Evolutionary conservation across 2,113 vertebrate genomes (phyloP).

Genomic region (Monarcha castaneiventris): DNA sequence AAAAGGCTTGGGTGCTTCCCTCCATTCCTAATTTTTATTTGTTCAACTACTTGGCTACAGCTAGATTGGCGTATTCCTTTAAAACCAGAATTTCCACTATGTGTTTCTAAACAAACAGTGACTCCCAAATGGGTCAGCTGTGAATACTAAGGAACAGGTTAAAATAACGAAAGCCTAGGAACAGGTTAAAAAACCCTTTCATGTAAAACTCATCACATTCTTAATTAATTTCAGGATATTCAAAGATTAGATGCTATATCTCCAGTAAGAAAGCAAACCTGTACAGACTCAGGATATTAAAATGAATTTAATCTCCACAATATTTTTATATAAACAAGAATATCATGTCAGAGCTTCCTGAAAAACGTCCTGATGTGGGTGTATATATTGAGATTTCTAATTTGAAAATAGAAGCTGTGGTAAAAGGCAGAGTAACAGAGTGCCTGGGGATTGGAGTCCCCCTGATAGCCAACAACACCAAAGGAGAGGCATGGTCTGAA

Average conservation of each 20-base stretch:
- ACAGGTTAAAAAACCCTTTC: neutral
- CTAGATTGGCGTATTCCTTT: neutral
- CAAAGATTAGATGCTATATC: neutral
- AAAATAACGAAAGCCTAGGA: neutral
- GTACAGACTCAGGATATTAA: slow-evolving; percentile 4
- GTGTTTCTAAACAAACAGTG: neutral
- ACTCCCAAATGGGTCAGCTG: neutral
- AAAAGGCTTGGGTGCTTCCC: neutral
- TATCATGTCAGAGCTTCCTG: neutral
- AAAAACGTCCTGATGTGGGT: accelerated
- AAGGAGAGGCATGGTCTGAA: neutral
- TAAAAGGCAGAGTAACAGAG: neutral
- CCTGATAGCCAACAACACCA: neutral
- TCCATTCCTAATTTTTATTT: neutral
- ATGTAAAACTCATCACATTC: neutral
- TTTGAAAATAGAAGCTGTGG: neutral
- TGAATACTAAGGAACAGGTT: neutral
- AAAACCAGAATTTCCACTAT: neutral
- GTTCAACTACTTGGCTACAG: neutral
- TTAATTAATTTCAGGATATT: slow-evolving; percentile 16
- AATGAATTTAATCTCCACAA: neutral
- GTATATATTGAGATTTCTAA: neutral
- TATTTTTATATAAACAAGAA: neutral
- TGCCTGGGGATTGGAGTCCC: neutral
- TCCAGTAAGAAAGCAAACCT: neutral